Percentiles rank a stretch among this genome's conserved stretches.
phyloP scores from a whole-genome alignment of 2,888 invertebrate genomes.

The Papilio demoleus region DNA sequence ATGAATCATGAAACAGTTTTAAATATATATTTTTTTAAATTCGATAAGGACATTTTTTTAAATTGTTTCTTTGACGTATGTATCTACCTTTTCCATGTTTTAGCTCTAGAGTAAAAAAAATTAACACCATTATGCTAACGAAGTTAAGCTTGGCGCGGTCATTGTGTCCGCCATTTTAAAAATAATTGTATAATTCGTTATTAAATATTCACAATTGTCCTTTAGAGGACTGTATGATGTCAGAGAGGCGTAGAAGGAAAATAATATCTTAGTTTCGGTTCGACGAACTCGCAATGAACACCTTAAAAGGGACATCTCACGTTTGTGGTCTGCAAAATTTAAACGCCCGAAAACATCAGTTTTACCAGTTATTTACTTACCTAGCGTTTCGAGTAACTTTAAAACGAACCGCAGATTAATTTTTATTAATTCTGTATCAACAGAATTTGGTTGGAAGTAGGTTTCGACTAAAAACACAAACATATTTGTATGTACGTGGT shows the following conservation, averaged over 20 bases:
- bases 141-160: neutral
- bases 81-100: no score
- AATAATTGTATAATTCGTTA: conserved; percentile 33
- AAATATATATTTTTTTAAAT: neutral
- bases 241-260: conserved; percentile 62
- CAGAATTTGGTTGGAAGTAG: no score
- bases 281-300: conserved; percentile 52
- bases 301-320: conserved; percentile 55
- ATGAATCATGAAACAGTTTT: conserved; percentile 4
- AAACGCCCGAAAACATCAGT: conserved; percentile 45
- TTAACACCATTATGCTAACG: neutral
- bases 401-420: neutral
- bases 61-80: neutral
- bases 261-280: conserved; percentile 54
- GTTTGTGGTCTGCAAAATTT: conserved; percentile 45
- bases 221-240: conserved; percentile 55
- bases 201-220: conserved; percentile 45
- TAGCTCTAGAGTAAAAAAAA: neutral
- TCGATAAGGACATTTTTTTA: neutral
- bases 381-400: neutral
- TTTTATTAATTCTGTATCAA: neutral
- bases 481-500: no score
- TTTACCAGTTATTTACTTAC: conserved; percentile 1
- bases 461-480: no score
- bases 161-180: conserved; percentile 24